These are phyloP conservation scores for Scartelaos histophorus DNA, from an alignment of 2,113 vertebrate genomes.

Conservation along the genomic window DNA sequence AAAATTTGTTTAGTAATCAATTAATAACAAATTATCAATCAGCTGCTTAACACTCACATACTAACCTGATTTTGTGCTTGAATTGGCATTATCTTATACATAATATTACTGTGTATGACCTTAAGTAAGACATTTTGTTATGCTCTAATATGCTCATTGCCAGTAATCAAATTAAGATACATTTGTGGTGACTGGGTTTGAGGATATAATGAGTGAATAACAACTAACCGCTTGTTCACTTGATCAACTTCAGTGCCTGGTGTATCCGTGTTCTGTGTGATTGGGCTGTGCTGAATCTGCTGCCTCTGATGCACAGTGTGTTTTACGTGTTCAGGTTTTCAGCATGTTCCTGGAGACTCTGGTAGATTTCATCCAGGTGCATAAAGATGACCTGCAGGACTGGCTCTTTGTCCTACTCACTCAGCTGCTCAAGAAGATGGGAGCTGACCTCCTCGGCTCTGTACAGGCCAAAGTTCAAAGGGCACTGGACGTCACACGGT, in stretches of 20 bases:
- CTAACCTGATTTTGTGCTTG: slow-evolving; percentile 47
- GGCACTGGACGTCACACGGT: slow-evolving; percentile 95
- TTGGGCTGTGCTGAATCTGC: neutral
- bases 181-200: slow-evolving; percentile 30
- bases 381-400: slow-evolving; percentile 95
- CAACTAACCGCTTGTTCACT: slow-evolving; percentile 50
- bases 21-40: slow-evolving; percentile 24
- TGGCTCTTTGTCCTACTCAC: slow-evolving; percentile 95
- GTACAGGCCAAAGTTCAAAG: slow-evolving; percentile 98
- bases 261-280: neutral
- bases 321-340: slow-evolving; percentile 84
- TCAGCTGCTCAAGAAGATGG: slow-evolving; percentile 97
- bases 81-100: neutral
- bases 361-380: slow-evolving; percentile 94
- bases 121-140: neutral
- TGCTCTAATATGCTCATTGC: neutral
- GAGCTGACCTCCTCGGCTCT: slow-evolving; percentile 94
- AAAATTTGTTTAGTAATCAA: slow-evolving; percentile 48
- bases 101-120: neutral
- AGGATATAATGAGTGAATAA: slow-evolving; percentile 13
- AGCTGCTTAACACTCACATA: slow-evolving; percentile 41
- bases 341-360: slow-evolving; percentile 99
- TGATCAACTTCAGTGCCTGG: neutral
- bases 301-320: slow-evolving; percentile 16
- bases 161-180: neutral